A percentile compares a stretch with the other conserved stretches of the same genome.
phyloP scores from a whole-genome alignment of 2,797 vertebrate species.

The Xenops minutus region DNA sequence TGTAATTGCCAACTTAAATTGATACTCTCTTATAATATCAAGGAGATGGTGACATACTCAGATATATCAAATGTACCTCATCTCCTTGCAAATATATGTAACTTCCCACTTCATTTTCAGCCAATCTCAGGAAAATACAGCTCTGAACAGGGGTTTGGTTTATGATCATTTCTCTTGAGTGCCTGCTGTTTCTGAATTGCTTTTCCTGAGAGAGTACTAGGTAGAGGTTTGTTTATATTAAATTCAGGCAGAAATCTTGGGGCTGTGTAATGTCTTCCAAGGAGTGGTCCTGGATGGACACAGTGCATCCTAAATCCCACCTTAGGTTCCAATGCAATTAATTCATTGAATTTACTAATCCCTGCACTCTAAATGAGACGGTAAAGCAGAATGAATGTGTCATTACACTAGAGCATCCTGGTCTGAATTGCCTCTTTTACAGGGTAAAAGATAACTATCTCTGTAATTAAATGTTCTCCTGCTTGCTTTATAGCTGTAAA shows the following conservation, averaged over 20 bases:
- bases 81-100: background rate
- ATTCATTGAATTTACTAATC: background rate
- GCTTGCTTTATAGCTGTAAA: slow-evolving; percentile 17
- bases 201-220: background rate
- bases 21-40: background rate
- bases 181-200: background rate
- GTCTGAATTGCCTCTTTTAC: background rate
- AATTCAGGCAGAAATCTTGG: background rate
- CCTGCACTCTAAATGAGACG: background rate
- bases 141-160: background rate
- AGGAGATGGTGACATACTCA: background rate
- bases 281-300: background rate
- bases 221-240: background rate
- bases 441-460: background rate
- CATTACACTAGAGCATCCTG: background rate
- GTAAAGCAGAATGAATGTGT: background rate
- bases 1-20: background rate
- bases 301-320: background rate
- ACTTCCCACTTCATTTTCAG: background rate
- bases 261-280: background rate
- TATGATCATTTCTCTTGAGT: background rate
- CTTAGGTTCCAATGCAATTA: background rate
- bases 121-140: background rate
- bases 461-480: slow-evolving; percentile 2
- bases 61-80: background rate